These are phyloP conservation scores for Threskiornis aethiopicus DNA, from an alignment of 2,797 vertebrate species.

Conservation along the genomic window DNA sequence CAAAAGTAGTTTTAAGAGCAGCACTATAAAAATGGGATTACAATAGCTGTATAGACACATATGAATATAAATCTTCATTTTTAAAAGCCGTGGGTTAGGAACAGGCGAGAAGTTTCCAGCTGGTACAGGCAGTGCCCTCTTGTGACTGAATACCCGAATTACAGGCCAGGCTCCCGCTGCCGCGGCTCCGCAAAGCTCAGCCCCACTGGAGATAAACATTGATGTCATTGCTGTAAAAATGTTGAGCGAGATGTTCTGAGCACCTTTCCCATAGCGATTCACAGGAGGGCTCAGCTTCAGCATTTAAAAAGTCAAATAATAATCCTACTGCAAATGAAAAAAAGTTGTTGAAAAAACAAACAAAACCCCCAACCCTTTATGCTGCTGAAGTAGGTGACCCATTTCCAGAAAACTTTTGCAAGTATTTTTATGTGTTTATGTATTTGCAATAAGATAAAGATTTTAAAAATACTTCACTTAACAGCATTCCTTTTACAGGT, in stretches of 20 bases:
- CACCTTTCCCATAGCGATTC: fast-evolving
- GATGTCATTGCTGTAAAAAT: fast-evolving
- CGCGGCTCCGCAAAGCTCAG: background rate
- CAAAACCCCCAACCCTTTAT: background rate
- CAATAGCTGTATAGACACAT: background rate
- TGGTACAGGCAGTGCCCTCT: background rate
- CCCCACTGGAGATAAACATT: fast-evolving
- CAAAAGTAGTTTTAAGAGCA: background rate
- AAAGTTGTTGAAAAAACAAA: background rate
- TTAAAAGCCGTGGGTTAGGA: background rate
- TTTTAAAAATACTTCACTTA: background rate
- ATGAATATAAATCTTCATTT: background rate
- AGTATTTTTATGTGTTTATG: background rate
- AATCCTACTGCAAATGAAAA: fast-evolving
- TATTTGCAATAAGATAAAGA: background rate
- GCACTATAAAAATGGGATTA: background rate
- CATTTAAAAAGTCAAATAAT: background rate
- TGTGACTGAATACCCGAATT: background rate
- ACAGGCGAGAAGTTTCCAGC: background rate
- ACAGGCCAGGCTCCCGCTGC: background rate
- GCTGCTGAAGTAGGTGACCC: background rate
- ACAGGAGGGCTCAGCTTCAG: background rate
- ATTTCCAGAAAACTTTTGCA: background rate
- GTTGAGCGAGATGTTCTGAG: background rate
- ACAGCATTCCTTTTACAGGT: background rate